Evolutionary conservation across 1,140 invertebrate species (phyloP).

Genomic region (Sarcophaga peregrina): DNA sequence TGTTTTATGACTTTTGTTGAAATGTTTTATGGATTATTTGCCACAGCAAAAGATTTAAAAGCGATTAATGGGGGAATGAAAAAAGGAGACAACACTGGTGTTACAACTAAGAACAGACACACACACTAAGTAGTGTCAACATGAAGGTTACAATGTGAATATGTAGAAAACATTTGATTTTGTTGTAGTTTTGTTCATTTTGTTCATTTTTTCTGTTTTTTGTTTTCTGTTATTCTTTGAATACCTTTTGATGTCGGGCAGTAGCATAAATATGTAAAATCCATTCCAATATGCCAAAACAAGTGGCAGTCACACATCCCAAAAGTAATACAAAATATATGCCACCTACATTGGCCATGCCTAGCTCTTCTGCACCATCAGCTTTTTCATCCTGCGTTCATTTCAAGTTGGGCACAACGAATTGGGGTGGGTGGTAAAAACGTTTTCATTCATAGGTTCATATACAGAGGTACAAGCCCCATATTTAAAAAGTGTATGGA

Average conservation of each 20-base stretch:
- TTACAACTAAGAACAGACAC: not conserved
- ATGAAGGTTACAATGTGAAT: slow-evolving; percentile 15
- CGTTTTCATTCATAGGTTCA: slow-evolving; percentile 19
- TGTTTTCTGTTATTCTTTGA: not conserved
- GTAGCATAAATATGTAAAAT: slow-evolving; percentile 55
- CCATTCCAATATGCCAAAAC: slow-evolving; percentile 61
- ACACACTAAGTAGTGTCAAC: too few species aligned
- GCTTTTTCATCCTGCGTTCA: slow-evolving; percentile 55
- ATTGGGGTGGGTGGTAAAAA: not conserved
- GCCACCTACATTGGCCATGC: slow-evolving; percentile 91
- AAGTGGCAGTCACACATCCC: slow-evolving; percentile 67
- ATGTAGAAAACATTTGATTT: not conserved
- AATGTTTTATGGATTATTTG: slow-evolving; percentile 22
- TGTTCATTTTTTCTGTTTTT: not conserved
- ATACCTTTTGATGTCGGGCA: slow-evolving; percentile 62
- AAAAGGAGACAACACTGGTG: too few species aligned
- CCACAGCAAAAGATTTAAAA: not conserved
- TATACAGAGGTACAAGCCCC: not conserved
- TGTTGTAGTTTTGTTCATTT: not conserved
- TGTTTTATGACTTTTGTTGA: not conserved
- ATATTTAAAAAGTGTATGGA: slow-evolving; percentile 22
- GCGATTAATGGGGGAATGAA: not conserved
- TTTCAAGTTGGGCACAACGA: not conserved
- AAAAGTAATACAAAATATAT: slow-evolving; percentile 91
- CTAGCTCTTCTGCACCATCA: slow-evolving; percentile 71